phyloP scores from a whole-genome alignment of 2,888 invertebrate genomes.

The Agrenia bidenticulata region DNA sequence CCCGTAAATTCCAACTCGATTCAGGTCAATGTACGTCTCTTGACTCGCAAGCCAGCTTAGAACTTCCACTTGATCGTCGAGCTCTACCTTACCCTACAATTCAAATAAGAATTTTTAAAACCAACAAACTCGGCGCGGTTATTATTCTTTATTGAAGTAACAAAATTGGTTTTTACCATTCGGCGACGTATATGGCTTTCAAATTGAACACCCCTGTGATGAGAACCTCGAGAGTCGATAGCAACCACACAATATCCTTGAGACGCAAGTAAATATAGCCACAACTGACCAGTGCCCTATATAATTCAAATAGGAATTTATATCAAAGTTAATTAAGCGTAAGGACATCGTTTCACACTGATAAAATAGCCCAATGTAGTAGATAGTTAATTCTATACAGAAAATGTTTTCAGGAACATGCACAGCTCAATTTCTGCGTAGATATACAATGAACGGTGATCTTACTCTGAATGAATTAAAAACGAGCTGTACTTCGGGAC shows the following conservation, averaged over 20 bases:
- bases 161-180: slow-evolving; percentile 62
- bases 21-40: slow-evolving; percentile 85
- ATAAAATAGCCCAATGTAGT: too few species aligned
- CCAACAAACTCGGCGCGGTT: neutral
- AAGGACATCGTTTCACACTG: too few species aligned
- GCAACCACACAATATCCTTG: slow-evolving; percentile 95
- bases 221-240: slow-evolving; percentile 92
- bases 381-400: neutral
- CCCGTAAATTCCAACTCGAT: slow-evolving; percentile 90
- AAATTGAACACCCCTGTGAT: slow-evolving; percentile 87
- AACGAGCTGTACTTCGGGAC: slow-evolving; percentile 96
- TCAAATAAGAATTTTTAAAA: too few species aligned
- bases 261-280: slow-evolving; percentile 92
- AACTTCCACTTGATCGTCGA: slow-evolving; percentile 94
- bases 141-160: neutral
- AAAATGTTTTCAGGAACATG: neutral
- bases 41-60: slow-evolving; percentile 80
- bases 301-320: neutral
- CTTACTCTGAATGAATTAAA: slow-evolving; percentile 89
- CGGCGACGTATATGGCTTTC: slow-evolving; percentile 84
- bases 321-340: neutral
- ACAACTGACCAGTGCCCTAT: slow-evolving; percentile 82
- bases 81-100: slow-evolving; percentile 79
- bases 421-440: neutral
- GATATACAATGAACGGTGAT: neutral